Base-by-base conservation (phyloP, 2,888 invertebrate species). In the Megastigmus dorsalis region DNA sequence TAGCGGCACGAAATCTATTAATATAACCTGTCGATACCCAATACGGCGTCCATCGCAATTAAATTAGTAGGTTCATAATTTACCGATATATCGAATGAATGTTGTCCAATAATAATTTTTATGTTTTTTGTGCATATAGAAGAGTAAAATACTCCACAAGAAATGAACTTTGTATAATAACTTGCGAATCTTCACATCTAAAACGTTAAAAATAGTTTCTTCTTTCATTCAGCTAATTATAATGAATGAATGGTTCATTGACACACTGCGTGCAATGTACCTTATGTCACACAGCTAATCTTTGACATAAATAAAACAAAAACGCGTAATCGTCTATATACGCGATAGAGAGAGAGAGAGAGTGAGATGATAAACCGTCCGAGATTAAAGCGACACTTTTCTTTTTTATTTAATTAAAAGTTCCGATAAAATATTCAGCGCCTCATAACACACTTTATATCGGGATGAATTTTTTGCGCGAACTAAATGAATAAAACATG, bases 171-270 rank as follows among this genome's bases (percentile, higher is more conserved):
- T 28, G 10, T 20, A 54, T 30, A 54, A 5, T 54, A n/a, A 26
- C 26, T 20, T 52, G 10, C 28, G 28, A 52, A n/a, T n/a, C n/a
- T n/a, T n/a, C n/a, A n/a, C n/a, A n/a, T n/a, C n/a, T n/a, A n/a
- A n/a, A n/a, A n/a, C 20, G 18, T 48, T 50, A 13, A 26, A 50
- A 50, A 26, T 28, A 50, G 13, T 13, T 28, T 23, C 9, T 13
- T 28, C 28, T 55, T 55, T 38, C 55, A 55, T 59, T 41, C 41
- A 59, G 38, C 18, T 54, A 26, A 18, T 52, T 54, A n/a, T n/a
- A n/a, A 54, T 54, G 41, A 66, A 41, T 54, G 30, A 54, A 45
- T 30, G 45, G 65, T 66, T 66, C 54, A 30, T 54, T 54, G 65
- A 26, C 54, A 38, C 20, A 36, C n/a, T 23, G 13, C 15, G 15